These are phyloP conservation scores for Pogonocichla stellata DNA, from an alignment of 2,113 vertebrate genomes.

Conservation along the genomic window DNA sequence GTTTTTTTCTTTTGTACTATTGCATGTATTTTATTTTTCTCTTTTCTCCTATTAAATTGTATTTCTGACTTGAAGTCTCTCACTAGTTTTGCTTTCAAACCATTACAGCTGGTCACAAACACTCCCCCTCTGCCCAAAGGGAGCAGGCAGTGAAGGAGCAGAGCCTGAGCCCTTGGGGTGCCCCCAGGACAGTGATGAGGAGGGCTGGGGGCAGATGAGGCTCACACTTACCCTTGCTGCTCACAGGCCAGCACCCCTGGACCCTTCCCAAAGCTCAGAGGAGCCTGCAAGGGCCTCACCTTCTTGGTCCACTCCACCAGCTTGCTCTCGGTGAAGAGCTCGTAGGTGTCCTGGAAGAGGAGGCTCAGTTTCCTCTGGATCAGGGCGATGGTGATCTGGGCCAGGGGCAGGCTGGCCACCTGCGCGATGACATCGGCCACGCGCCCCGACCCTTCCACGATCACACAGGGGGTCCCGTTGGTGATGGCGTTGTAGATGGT, in stretches of 20 bases:
- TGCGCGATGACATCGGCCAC: slow-evolving; percentile 91
- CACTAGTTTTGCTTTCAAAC: too few relatives aligned
- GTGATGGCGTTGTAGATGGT: slow-evolving; percentile 90
- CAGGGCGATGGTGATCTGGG: slow-evolving; percentile 78
- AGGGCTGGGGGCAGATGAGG: not conserved
- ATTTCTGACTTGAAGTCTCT: too few relatives aligned
- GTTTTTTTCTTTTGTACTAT: too few relatives aligned
- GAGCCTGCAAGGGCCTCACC: slow-evolving; percentile 64
- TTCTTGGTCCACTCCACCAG: slow-evolving; percentile 93
- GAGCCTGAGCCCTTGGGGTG: not conserved
- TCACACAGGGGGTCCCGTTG: slow-evolving; percentile 87
- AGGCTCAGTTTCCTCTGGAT: slow-evolving; percentile 80
- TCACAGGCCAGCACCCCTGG: not conserved
- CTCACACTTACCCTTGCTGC: not conserved
- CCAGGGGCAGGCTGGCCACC: slow-evolving; percentile 78
- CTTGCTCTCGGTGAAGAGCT: slow-evolving; percentile 75
- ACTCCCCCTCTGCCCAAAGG: not conserved
- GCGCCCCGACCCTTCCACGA: slow-evolving; percentile 91
- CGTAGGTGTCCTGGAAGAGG: slow-evolving; percentile 80
- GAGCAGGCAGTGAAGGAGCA: not conserved
- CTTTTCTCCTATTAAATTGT: too few relatives aligned
- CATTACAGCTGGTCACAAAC: not conserved
- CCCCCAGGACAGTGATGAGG: not conserved
- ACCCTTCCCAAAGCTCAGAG: not conserved
- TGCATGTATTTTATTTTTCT: too few relatives aligned